These are phyloP conservation scores for Aphelinus certus DNA, from an alignment of 1,140 invertebrate genomes.

Conservation along the genomic window DNA sequence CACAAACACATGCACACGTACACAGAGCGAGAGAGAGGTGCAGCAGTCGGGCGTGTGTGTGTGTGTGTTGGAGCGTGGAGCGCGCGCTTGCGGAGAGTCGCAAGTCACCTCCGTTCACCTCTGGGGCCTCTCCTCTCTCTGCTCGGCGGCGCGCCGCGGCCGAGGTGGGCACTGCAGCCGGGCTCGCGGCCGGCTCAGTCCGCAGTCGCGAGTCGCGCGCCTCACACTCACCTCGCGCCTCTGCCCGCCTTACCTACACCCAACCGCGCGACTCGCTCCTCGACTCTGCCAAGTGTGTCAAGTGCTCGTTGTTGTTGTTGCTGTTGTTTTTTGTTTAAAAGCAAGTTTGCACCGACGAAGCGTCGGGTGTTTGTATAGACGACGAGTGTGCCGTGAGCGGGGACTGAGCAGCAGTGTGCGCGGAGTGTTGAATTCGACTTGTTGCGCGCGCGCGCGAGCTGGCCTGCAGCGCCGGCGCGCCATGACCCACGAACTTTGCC, in stretches of 20 bases:
- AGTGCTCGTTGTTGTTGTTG: too few relatives aligned
- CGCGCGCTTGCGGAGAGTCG: slow-evolving; percentile 51
- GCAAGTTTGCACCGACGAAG: too few relatives aligned
- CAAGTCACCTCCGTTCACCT: slow-evolving; percentile 65
- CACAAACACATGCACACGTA: too few relatives aligned
- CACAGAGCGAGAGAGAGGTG: too few relatives aligned
- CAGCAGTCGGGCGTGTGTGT: neutral
- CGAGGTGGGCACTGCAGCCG: slow-evolving; percentile 8
- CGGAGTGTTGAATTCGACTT: neutral
- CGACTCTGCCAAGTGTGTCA: slow-evolving; percentile 41
- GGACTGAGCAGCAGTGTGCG: neutral
- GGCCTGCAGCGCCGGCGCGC: too few relatives aligned
- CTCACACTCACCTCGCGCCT: slow-evolving; percentile 46
- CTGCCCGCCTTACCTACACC: neutral
- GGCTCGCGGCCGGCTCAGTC: slow-evolving; percentile 48
- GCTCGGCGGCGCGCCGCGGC: neutral
- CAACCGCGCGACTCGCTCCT: neutral
- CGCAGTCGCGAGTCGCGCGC: slow-evolving; percentile 51
- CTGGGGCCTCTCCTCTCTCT: slow-evolving; percentile 34
- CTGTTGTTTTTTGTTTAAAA: too few relatives aligned
- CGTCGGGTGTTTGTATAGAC: neutral
- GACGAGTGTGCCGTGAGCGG: neutral
- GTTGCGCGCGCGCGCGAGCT: neutral
- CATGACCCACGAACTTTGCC: neutral
- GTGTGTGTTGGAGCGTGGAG: neutral